Evolutionary conservation across 1,140 invertebrate genomes (phyloP).

Genomic region (Ceratina calcarata): DNA sequence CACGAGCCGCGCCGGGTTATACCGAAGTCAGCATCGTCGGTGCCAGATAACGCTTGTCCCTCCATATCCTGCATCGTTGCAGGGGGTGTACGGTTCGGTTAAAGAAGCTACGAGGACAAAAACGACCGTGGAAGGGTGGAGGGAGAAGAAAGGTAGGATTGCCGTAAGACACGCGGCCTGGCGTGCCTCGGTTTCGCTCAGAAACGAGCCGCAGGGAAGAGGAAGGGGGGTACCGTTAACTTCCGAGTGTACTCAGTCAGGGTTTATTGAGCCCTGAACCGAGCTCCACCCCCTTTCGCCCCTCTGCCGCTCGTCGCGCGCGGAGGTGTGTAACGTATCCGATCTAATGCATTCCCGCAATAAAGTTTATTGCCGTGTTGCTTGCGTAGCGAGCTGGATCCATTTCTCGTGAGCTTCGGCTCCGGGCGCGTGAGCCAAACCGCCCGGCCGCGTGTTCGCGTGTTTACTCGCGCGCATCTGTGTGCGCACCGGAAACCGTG

Average conservation of each 20-base stretch:
- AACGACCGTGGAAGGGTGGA: conserved; percentile 27
- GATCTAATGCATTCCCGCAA: conserved; percentile 75
- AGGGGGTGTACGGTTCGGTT: neutral
- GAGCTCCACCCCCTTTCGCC: conserved; percentile 9
- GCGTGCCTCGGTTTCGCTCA: conserved; percentile 68
- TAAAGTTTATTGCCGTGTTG: conserved; percentile 76
- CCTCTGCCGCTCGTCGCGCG: conserved; percentile 3
- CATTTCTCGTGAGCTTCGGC: conserved; percentile 50
- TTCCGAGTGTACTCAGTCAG: conserved; percentile 68
- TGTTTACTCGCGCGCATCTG: conserved; percentile 39
- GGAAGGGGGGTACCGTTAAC: conserved; percentile 61
- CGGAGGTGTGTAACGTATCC: conserved; percentile 66
- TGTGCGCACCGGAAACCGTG: conserved; percentile 33
- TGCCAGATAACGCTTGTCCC: conserved; percentile 30
- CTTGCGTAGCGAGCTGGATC: conserved; percentile 59
- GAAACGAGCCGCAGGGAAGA: conserved; percentile 49
- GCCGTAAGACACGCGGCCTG: conserved; percentile 75
- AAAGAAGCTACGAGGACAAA: conserved; percentile 47
- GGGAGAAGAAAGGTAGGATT: conserved; percentile 70
- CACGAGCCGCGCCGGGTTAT: conserved; percentile 9
- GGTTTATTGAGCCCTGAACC: conserved; percentile 70
- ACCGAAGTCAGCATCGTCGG: conserved; percentile 25
- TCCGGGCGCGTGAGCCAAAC: conserved; percentile 23
- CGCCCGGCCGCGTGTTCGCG: conserved; percentile 32
- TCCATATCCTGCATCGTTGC: neutral